Conservation (phyloP, 2,888 invertebrate species). For the Limenitis camilla region DNA sequence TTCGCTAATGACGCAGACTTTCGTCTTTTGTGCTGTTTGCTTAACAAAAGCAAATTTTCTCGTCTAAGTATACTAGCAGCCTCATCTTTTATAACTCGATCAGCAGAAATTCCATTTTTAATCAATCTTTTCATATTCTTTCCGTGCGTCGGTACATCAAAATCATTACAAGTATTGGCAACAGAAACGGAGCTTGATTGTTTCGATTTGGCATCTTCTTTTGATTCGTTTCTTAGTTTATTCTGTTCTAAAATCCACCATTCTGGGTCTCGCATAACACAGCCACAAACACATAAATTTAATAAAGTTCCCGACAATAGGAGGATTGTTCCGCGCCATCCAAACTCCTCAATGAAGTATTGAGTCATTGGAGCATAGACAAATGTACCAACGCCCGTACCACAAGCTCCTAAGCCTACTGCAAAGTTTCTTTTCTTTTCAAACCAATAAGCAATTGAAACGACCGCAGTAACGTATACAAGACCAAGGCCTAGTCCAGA, state of each 20-base stretch:
- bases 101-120: conserved; percentile 44
- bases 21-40: conserved; percentile 34
- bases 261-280: conserved; percentile 90
- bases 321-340: conserved; percentile 89
- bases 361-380: conserved; percentile 90
- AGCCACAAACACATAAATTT: conserved; percentile 89
- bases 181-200: conserved; percentile 70
- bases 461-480: conserved; percentile 92
- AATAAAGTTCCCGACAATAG: conserved; percentile 88
- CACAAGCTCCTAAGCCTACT: conserved; percentile 90
- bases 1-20: conserved; percentile 79
- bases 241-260: conserved; percentile 83
- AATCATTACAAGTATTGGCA: conserved; percentile 57
- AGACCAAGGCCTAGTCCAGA: conserved; percentile 89
- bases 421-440: conserved; percentile 90
- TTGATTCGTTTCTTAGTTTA: conserved; percentile 46
- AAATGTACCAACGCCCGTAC: conserved; percentile 92
- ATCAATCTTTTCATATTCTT: conserved; percentile 54
- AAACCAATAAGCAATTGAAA: conserved; percentile 94
- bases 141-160: conserved; percentile 45
- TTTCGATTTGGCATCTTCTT: conserved; percentile 50
- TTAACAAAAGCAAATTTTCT: conserved; percentile 37
- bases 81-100: conserved; percentile 53
- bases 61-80: conserved; percentile 45
- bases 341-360: conserved; percentile 82